phyloP scores from a whole-genome alignment of 1,140 invertebrate species.

The Palaemon carinicauda region DNA sequence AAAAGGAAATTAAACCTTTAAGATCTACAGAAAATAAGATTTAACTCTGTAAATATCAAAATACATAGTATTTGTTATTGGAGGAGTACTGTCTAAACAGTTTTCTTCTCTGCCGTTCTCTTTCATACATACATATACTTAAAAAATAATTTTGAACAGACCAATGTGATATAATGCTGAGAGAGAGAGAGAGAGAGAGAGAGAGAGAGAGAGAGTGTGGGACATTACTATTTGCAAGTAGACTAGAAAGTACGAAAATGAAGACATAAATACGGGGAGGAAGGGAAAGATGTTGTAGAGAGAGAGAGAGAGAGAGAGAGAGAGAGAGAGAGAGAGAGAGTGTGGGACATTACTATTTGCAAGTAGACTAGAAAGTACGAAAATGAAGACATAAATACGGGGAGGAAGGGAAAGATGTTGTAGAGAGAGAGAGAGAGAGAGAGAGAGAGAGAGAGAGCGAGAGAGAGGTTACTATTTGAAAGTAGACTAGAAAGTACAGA shows the following conservation, averaged over 20 bases:
- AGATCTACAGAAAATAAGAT: too few species aligned
- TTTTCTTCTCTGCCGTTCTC: too few species aligned
- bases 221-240: not conserved
- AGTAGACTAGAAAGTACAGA: not conserved
- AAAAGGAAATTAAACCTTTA: too few species aligned
- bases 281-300: not conserved
- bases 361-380: not conserved
- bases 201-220: slow-evolving; percentile 61
- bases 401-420: not conserved
- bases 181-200: not conserved
- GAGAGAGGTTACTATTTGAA: slow-evolving; percentile 30
- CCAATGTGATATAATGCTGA: too few species aligned
- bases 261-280: not conserved
- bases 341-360: not conserved
- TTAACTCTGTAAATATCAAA: too few species aligned
- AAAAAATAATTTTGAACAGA: too few species aligned
- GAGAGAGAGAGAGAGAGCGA: slow-evolving; percentile 25
- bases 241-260: not conserved
- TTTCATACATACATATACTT: too few species aligned
- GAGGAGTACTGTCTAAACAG: too few species aligned
- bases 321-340: slow-evolving; percentile 52
- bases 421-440: not conserved
- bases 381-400: not conserved
- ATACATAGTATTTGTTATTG: too few species aligned
- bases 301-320: not conserved